phyloP scores from a whole-genome alignment of 2,888 invertebrate species.

The Mesoligia furuncula region DNA sequence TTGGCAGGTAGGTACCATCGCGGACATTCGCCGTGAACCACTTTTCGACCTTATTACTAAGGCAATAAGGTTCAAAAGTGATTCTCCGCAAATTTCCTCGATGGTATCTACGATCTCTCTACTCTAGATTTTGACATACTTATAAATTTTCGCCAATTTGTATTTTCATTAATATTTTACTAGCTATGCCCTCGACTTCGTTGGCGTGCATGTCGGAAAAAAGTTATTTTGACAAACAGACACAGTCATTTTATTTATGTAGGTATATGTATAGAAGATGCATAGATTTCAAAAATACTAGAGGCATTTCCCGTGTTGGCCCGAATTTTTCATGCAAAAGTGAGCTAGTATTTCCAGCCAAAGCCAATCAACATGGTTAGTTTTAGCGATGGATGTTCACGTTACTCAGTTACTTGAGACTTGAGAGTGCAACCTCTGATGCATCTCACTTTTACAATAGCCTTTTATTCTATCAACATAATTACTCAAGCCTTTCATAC shows the following conservation, averaged over 20 bases:
- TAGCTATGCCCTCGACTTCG: not conserved
- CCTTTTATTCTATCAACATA: not conserved
- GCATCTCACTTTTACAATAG: not conserved
- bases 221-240: not conserved
- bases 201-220: not conserved
- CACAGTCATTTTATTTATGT: not conserved
- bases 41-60: too few relatives aligned
- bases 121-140: slow-evolving; percentile 7
- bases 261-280: not conserved
- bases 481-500: slow-evolving; percentile 27
- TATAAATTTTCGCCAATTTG: slow-evolving; percentile 24
- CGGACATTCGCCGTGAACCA: too few relatives aligned
- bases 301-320: not conserved
- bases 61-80: too few relatives aligned
- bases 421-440: not conserved
- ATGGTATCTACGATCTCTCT: not conserved
- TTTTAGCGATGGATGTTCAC: too few relatives aligned
- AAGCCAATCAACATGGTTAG: not conserved
- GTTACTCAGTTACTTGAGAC: not conserved
- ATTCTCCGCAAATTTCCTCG: too few relatives aligned
- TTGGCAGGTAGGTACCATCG: slow-evolving; percentile 17
- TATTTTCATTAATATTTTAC: not conserved
- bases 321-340: not conserved
- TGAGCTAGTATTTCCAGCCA: too few relatives aligned
- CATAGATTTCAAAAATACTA: not conserved